Conservation (phyloP, 2,888 invertebrate genomes). For the Zygothrica quintamaculata region DNA sequence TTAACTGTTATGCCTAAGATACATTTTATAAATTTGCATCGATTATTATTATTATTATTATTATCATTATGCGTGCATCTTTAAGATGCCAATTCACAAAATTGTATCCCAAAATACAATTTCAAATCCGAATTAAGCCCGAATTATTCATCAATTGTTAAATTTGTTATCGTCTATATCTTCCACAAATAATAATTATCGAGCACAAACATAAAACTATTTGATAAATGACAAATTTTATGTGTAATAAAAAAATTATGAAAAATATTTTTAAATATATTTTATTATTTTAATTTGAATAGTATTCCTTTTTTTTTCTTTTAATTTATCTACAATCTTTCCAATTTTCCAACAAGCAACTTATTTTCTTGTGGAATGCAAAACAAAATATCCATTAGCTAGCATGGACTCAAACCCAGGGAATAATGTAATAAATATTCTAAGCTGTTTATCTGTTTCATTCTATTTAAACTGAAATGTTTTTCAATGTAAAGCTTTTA, state of each 20-base stretch:
- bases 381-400: too few species aligned
- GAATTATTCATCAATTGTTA: constrained; percentile 42
- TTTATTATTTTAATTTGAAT: background rate
- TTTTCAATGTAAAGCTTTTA: too few species aligned
- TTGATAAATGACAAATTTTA: constrained; percentile 62
- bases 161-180: constrained; percentile 45
- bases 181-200: constrained; percentile 32
- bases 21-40: constrained; percentile 50
- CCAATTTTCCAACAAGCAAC: too few species aligned
- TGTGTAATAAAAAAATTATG: constrained; percentile 69
- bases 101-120: constrained; percentile 47
- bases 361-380: too few species aligned
- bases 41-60: constrained; percentile 12
- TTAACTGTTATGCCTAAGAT: constrained; percentile 58
- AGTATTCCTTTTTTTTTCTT: too few species aligned
- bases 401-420: too few species aligned
- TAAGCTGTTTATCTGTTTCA: too few species aligned
- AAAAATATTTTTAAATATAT: constrained; percentile 30
- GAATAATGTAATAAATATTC: too few species aligned
- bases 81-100: constrained; percentile 26
- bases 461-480: too few species aligned
- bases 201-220: constrained; percentile 47
- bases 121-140: constrained; percentile 15
- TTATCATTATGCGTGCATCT: constrained; percentile 26
- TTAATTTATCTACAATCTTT: too few species aligned